These are phyloP conservation scores for Coelinius sp. DNA, from an alignment of 2,888 invertebrate species.

Conservation along the genomic window DNA sequence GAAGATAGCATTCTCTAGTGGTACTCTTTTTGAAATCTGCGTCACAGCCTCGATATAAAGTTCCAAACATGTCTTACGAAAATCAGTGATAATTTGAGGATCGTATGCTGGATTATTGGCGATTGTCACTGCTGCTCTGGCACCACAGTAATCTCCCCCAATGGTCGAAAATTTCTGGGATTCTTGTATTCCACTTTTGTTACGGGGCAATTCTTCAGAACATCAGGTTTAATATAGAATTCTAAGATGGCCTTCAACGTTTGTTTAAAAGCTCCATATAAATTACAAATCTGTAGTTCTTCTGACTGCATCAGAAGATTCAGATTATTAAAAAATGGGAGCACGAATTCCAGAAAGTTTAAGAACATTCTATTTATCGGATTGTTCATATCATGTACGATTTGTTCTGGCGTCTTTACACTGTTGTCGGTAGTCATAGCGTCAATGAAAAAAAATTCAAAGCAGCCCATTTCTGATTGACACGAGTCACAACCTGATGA, in stretches of 20 bases:
- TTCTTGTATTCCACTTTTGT: not conserved
- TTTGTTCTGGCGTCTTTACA: constrained; percentile 5
- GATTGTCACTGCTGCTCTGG: not conserved
- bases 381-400: constrained; percentile 28
- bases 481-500: constrained; percentile 43
- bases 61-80: constrained; percentile 14
- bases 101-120: not conserved
- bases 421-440: constrained; percentile 8
- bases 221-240: not conserved
- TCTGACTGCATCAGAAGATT: constrained; percentile 20
- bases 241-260: not conserved
- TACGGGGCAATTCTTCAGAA: not conserved
- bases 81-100: not conserved
- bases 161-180: not conserved
- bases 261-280: not conserved
- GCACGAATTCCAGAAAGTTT: constrained; percentile 3
- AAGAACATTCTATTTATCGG: constrained; percentile 39
- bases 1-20: not conserved
- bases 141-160: not conserved
- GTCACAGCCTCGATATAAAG: constrained; percentile 11
- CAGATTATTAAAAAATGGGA: constrained; percentile 12
- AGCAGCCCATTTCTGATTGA: constrained; percentile 50
- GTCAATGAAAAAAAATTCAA: constrained; percentile 47
- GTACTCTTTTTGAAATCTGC: not conserved
- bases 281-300: not conserved